phyloP scores from a whole-genome alignment of 2,888 invertebrate genomes.

The Tanypteryx hageni region DNA sequence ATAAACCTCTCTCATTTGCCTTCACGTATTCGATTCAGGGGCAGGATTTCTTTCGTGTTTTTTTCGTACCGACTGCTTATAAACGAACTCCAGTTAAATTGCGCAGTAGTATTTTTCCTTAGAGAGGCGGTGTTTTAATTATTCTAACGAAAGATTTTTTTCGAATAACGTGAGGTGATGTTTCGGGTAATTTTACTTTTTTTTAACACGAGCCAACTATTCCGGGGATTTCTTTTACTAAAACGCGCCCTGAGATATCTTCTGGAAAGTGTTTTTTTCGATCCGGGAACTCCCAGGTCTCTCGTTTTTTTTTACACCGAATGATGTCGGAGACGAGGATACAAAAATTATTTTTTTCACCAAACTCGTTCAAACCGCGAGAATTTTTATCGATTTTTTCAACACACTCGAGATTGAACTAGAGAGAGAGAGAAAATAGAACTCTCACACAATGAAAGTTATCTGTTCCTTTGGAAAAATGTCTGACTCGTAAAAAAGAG shows the following conservation, averaged over 20 bases:
- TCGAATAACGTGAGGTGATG: too few relatives aligned
- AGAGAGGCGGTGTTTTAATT: too few relatives aligned
- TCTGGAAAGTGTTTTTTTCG: not conserved
- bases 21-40: too few relatives aligned
- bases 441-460: not conserved
- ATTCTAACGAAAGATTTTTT: too few relatives aligned
- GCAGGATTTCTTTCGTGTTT: too few relatives aligned
- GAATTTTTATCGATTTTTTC: not conserved
- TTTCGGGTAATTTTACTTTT: not conserved
- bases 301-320: not conserved
- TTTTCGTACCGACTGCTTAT: too few relatives aligned
- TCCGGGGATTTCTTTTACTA: not conserved
- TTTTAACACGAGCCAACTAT: not conserved
- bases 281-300: not conserved
- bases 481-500: too few relatives aligned
- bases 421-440: not conserved
- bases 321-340: not conserved
- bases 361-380: not conserved
- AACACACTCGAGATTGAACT: not conserved
- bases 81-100: too few relatives aligned
- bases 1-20: too few relatives aligned
- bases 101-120: too few relatives aligned
- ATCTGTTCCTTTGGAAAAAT: not conserved
- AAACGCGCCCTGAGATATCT: not conserved
- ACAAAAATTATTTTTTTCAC: not conserved